These are phyloP conservation scores for Drosophila anomelani DNA, from an alignment of 2,888 invertebrate genomes.

Conservation along the genomic window DNA sequence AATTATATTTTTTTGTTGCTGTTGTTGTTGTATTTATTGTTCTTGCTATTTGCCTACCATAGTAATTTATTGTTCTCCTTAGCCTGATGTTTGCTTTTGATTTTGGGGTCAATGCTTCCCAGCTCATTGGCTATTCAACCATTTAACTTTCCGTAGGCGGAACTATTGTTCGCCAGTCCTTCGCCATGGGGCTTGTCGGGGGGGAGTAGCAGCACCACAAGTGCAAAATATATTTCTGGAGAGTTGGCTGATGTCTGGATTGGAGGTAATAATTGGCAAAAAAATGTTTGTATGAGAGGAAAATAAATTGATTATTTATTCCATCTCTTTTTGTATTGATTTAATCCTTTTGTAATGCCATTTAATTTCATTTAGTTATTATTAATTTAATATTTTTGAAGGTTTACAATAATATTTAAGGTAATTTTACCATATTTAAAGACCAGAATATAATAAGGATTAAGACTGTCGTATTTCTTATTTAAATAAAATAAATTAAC, in stretches of 20 bases:
- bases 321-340: background rate
- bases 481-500: background rate
- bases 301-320: background rate
- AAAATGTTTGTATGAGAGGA: background rate
- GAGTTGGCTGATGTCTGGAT: background rate
- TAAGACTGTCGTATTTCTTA: background rate
- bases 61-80: slow-evolving; percentile 31
- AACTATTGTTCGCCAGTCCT: slow-evolving; percentile 11
- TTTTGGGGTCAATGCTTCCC: slow-evolving; percentile 62
- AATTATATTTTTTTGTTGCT: slow-evolving; percentile 57
- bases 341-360: background rate
- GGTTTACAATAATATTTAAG: too few species aligned
- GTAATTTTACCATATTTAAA: too few species aligned
- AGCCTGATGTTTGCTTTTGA: slow-evolving; percentile 37
- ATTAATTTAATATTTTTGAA: background rate
- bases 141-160: slow-evolving; percentile 17
- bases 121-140: slow-evolving; percentile 51
- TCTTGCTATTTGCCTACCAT: slow-evolving; percentile 12
- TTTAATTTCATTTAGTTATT: background rate
- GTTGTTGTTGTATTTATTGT: slow-evolving; percentile 19
- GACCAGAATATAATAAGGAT: background rate
- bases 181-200: background rate
- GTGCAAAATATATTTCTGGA: slow-evolving; percentile 8
- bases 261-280: background rate
- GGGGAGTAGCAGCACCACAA: slow-evolving; percentile 4